These are phyloP conservation scores for Crossocerus cetratus DNA, from an alignment of 2,888 invertebrate genomes.

Conservation along the genomic window DNA sequence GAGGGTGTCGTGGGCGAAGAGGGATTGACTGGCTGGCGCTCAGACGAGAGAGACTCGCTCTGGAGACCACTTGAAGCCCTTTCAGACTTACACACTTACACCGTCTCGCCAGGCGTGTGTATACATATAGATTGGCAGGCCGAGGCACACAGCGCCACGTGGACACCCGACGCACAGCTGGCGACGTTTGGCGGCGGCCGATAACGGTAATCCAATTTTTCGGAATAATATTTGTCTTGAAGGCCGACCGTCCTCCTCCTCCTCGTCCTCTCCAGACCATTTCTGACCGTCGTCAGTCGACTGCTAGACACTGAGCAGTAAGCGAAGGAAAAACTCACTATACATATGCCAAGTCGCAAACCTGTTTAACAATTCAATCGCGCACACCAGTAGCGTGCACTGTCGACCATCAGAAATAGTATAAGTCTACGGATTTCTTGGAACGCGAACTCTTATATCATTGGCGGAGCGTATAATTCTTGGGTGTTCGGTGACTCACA, in stretches of 20 bases:
- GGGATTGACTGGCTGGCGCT: constrained; percentile 35
- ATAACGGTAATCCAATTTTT: constrained; percentile 76
- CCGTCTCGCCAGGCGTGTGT: not conserved
- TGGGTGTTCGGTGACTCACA: not conserved
- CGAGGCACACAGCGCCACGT: not conserved
- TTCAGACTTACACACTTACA: constrained; percentile 15
- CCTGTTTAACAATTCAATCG: too few species aligned
- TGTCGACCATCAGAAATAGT: too few species aligned
- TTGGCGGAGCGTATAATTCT: not conserved
- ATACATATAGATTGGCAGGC: not conserved
- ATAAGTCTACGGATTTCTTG: too few species aligned
- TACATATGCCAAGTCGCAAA: too few species aligned
- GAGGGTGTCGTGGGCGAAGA: constrained; percentile 21
- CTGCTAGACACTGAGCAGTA: too few species aligned
- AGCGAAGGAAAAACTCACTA: too few species aligned
- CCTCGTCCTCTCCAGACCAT: constrained; percentile 7
- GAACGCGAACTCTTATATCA: too few species aligned
- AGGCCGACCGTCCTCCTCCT: constrained; percentile 62
- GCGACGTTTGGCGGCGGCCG: constrained; percentile 66
- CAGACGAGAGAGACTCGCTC: constrained; percentile 33
- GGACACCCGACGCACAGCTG: constrained; percentile 23
- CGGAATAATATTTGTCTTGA: constrained; percentile 76
- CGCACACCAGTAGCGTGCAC: too few species aligned
- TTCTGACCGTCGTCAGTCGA: too few species aligned
- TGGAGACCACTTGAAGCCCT: constrained; percentile 28